These are phyloP conservation scores for Galbula dea DNA, from an alignment of 2,113 vertebrate species.

Conservation along the genomic window DNA sequence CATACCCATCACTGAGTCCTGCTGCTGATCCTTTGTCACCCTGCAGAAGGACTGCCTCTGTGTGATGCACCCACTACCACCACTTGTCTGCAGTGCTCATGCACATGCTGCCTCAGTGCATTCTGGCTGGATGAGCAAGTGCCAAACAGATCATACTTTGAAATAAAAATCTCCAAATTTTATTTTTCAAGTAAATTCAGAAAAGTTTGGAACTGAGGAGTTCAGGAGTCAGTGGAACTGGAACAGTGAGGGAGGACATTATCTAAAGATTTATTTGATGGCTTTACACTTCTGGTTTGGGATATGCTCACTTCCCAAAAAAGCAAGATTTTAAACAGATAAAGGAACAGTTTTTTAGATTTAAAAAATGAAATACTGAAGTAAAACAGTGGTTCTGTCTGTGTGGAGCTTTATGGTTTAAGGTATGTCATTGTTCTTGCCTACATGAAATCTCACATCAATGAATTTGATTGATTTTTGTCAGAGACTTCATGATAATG, in stretches of 20 bases:
- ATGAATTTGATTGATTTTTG: background rate
- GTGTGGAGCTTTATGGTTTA: background rate
- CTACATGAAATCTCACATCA: background rate
- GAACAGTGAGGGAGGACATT: background rate
- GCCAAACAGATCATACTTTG: background rate
- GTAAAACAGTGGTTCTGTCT: background rate
- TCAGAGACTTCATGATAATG: background rate
- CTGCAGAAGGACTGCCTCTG: background rate
- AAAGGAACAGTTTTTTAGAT: background rate
- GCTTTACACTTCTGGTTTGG: background rate
- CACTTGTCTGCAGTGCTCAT: background rate
- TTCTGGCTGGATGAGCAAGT: background rate
- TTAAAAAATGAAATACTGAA: background rate
- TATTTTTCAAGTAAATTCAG: background rate
- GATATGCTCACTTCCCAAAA: background rate
- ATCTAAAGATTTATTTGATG: background rate
- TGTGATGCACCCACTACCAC: background rate
- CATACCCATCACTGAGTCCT: background rate
- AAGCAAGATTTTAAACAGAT: background rate
- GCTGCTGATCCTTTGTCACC: background rate
- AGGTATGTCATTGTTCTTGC: background rate
- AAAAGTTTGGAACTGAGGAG: background rate
- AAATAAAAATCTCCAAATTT: background rate
- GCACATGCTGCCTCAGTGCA: accelerated
- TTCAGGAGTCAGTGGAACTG: background rate